Evolutionary conservation across 2,888 invertebrate species (phyloP), one percentile per base, ranked within the genome.

Genomic region (Phanerotoma sp.): DNA sequence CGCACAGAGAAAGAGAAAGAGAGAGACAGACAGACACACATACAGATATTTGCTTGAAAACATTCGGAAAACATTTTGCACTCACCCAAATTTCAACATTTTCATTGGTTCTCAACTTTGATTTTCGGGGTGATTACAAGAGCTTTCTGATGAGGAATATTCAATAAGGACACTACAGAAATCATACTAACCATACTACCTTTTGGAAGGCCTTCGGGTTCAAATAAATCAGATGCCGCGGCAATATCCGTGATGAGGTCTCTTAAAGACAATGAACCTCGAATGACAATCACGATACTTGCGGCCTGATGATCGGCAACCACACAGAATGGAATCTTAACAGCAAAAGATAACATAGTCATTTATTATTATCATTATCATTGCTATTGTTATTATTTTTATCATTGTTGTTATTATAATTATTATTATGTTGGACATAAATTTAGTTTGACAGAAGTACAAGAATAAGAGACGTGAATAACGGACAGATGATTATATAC

Each of bases 271-370:
- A 94, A 84, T 2, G 93, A 92, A 3, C 95, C 95, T 52, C 95
- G 82, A 51, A 95, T 86, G 3, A 90, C 86, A 25, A 96, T 83
- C 37, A 93, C 92, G 54, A 95, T 87, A 63, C 86, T 86, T 61
- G 86, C 83, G 0, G 87, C 86, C 63, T 86, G 85, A 70, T 93
- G 91, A 76, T 96, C 93, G 5, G 87, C 85, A 59, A 91, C 85
- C 59, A 94, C 90, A 74, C 88, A 90, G 77, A 93, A 95, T 41
- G 95, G 95, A 65, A 91, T 81, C 89, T 92, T n/a, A n/a, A n/a
- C n/a, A 78, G 73, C 61, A 20, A 42, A 33, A 52, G 16, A 46
- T 21, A 56, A n/a, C n/a, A n/a, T n/a, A 33, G 15, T 47, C n/a
- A 40, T 5, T 20, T 30, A 35, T 30, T 2, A 35, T n/a, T n/a